Evolutionary conservation across 1,140 invertebrate species (phyloP).

Genomic region (Trissolcus basalis): DNA sequence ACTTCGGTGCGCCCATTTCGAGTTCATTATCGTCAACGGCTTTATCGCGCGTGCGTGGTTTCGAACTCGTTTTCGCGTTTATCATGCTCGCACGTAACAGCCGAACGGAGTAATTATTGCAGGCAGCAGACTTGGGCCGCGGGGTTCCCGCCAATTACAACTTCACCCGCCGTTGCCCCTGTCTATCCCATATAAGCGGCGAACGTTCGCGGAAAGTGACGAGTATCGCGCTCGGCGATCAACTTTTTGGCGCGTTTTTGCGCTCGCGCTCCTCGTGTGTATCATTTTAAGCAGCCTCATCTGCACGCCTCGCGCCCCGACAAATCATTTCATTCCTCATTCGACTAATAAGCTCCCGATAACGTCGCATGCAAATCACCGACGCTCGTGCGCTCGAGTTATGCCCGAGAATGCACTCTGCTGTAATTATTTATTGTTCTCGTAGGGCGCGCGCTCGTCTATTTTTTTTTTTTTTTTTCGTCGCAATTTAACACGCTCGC

Average conservation of each 20-base stretch:
- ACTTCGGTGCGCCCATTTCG: slow-evolving; percentile 60
- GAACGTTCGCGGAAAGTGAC: slow-evolving; percentile 56
- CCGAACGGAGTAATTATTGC: slow-evolving; percentile 70
- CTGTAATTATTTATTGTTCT: slow-evolving; percentile 21
- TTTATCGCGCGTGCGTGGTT: slow-evolving; percentile 62
- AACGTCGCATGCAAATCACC: slow-evolving; percentile 18
- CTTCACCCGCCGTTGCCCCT: slow-evolving; percentile 19
- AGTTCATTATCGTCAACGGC: slow-evolving; percentile 64
- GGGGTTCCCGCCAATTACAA: slow-evolving; percentile 59
- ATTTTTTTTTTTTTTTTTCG: slow-evolving; percentile 11
- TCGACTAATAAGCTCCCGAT: slow-evolving; percentile 31
- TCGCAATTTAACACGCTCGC: slow-evolving; percentile 5
- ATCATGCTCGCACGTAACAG: slow-evolving; percentile 62
- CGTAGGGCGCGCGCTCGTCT: neutral
- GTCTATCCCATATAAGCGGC: slow-evolving; percentile 65
- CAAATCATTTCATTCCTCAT: slow-evolving; percentile 46
- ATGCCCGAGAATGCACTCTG: slow-evolving; percentile 11
- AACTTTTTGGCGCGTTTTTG: slow-evolving; percentile 42
- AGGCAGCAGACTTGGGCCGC: slow-evolving; percentile 19
- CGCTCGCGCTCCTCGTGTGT: slow-evolving; percentile 3
- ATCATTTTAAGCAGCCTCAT: slow-evolving; percentile 26
- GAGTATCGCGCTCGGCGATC: slow-evolving; percentile 44
- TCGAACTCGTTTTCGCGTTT: slow-evolving; percentile 56
- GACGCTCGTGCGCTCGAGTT: slow-evolving; percentile 16
- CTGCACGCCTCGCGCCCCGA: slow-evolving; percentile 20